phyloP scores from a whole-genome alignment of 2,888 invertebrate genomes.

The Cryptocephalus moraei region DNA sequence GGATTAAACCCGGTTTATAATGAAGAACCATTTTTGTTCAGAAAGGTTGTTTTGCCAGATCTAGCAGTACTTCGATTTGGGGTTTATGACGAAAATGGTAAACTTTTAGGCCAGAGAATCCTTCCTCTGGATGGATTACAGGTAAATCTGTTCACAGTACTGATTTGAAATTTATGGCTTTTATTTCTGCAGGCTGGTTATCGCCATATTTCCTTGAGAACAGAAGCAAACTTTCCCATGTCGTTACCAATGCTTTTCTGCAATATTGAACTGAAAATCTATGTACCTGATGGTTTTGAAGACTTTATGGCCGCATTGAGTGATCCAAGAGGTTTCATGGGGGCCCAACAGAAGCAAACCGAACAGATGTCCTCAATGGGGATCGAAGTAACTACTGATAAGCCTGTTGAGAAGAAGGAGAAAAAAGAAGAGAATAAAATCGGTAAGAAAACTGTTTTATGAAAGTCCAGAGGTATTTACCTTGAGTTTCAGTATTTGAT shows the following conservation, averaged over 20 bases:
- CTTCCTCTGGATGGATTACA: conserved; percentile 88
- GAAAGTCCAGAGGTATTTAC: not conserved
- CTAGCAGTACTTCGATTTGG: conserved; percentile 94
- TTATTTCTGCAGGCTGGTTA: conserved; percentile 73
- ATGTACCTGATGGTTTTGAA: conserved; percentile 98
- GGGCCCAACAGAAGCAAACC: conserved; percentile 75
- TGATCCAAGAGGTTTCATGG: conserved; percentile 86
- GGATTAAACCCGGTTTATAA: conserved; percentile 99
- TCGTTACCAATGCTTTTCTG: conserved; percentile 98
- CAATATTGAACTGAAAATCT: conserved; percentile 97
- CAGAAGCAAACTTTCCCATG: conserved; percentile 98
- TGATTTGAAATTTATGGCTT: not conserved
- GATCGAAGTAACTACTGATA: conserved; percentile 51
- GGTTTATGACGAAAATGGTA: conserved; percentile 94
- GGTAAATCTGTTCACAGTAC: conserved; percentile 7
- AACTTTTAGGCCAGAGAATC: conserved; percentile 89
- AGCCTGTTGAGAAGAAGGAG: conserved; percentile 51
- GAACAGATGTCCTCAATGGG: conserved; percentile 94
- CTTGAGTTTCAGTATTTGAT: conserved; percentile 60
- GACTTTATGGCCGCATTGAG: conserved; percentile 97
- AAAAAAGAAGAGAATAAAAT: conserved; percentile 64
- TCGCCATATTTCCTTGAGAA: conserved; percentile 92
- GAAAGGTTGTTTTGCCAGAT: conserved; percentile 98
- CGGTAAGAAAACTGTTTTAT: conserved; percentile 36
- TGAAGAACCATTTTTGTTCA: conserved; percentile 94